Conservation (phyloP, 2,888 invertebrate genomes). For the Xestia c-nigrum region DNA sequence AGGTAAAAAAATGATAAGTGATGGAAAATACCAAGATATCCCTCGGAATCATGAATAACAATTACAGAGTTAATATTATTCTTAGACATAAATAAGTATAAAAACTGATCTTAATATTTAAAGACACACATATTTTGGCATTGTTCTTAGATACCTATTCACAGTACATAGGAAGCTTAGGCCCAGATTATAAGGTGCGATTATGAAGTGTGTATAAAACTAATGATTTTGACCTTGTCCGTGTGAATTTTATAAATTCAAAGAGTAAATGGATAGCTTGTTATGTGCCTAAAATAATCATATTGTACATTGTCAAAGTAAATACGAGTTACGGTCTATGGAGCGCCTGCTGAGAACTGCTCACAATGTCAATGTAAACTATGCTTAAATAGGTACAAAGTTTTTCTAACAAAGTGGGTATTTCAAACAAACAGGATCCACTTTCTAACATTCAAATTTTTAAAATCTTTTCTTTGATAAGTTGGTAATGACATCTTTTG, state of each 20-base stretch:
- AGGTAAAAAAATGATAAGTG: not conserved
- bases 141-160: conserved; percentile 20
- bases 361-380: conserved; percentile 5
- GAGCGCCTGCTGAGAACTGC: not conserved
- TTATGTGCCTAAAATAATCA: not conserved
- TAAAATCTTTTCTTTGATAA: conserved; percentile 22
- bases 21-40: not conserved
- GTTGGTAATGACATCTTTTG: conserved; percentile 8
- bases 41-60: not conserved
- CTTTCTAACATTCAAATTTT: conserved; percentile 44
- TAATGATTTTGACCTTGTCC: conserved; percentile 32
- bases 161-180: conserved; percentile 35
- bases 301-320: conserved; percentile 17
- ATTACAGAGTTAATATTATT: conserved; percentile 1
- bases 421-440: conserved; percentile 30
- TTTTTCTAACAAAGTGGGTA: conserved; percentile 16
- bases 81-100: not conserved
- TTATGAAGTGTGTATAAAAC: conserved; percentile 27
- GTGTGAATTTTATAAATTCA: conserved; percentile 42
- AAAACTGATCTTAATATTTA: conserved; percentile 26
- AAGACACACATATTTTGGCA: conserved; percentile 8
- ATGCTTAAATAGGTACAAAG: not conserved
- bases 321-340: not conserved
- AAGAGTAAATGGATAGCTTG: conserved; percentile 33
- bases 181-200: conserved; percentile 21